A percentile compares a stretch with the other conserved stretches of the same genome.
Conservation (phyloP, 2,113 vertebrate genomes). For the Podocnemis expansa region DNA sequence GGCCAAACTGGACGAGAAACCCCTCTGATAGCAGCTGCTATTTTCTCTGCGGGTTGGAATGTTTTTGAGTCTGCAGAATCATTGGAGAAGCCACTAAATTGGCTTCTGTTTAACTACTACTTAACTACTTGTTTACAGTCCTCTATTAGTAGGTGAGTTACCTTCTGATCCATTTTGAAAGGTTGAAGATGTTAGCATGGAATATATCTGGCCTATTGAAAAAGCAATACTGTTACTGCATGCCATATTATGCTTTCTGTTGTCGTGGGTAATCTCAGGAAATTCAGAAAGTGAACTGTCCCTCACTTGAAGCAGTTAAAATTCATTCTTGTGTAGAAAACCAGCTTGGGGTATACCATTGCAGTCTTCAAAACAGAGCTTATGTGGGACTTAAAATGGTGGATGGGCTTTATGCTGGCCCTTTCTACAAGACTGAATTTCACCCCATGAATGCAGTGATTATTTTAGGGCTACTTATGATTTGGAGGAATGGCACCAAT, state of each 20-base stretch:
- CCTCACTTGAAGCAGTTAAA: background rate
- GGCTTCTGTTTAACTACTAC: constrained; percentile 99
- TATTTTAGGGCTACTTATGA: background rate
- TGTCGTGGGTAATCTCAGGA: background rate
- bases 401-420: background rate
- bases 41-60: constrained; percentile 98
- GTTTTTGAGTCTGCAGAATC: constrained; percentile 94
- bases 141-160: constrained; percentile 92
- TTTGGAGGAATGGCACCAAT: background rate
- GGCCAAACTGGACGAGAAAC: constrained; percentile 90
- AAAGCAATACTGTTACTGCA: background rate
- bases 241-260: background rate
- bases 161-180: constrained; percentile 24
- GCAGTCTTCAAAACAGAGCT: background rate
- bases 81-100: constrained; percentile 95
- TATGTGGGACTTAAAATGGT: background rate
- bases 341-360: rapidly evolving
- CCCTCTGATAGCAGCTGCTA: constrained; percentile 91
- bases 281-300: constrained; percentile 4
- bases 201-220: background rate
- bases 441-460: background rate
- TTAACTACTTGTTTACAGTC: constrained; percentile 97
- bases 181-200: constrained; percentile 42
- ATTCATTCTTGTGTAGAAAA: background rate
- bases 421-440: background rate